Conservation (phyloP, 53 echinoderm and acorn worm species). For the Apostichopus leukothele region DNA sequence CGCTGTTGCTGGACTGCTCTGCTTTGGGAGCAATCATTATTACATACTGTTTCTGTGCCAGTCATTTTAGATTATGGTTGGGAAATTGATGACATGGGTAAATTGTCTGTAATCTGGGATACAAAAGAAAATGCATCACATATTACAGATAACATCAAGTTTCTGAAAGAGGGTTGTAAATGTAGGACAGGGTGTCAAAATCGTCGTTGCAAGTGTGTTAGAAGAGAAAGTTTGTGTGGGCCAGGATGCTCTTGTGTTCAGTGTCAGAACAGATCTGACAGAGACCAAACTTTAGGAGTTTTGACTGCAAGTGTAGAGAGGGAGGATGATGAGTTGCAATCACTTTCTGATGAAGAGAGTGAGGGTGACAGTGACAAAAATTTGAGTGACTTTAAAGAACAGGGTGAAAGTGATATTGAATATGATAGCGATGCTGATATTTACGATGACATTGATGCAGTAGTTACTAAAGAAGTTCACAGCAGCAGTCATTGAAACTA, state of each 20-base stretch:
- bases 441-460: no score
- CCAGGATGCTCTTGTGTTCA: not conserved
- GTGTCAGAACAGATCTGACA: slow-evolving; percentile 5
- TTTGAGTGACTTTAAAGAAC: no score
- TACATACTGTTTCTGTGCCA: not conserved
- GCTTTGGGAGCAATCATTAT: slow-evolving; percentile 11
- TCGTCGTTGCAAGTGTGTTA: slow-evolving; percentile 21
- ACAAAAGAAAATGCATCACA: not conserved
- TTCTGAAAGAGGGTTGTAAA: slow-evolving; percentile 31
- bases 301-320: not conserved
- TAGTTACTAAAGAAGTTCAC: no score
- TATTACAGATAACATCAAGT: not conserved
- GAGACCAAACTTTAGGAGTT: not conserved
- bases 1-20: not conserved
- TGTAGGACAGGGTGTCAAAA: slow-evolving; percentile 35
- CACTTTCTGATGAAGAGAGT: not conserved
- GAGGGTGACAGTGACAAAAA: not conserved
- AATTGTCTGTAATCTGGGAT: slow-evolving; percentile 32
- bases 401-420: no score
- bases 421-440: no score
- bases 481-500: no score
- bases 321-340: not conserved
- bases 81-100: not conserved
- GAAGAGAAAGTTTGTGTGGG: slow-evolving; percentile 5
- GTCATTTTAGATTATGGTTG: slow-evolving; percentile 12